A percentile compares a stretch with the other conserved stretches of the same genome.
Evolutionary conservation across 2,113 vertebrate species (phyloP).

Genomic region (Illadopsis cleaveri): DNA sequence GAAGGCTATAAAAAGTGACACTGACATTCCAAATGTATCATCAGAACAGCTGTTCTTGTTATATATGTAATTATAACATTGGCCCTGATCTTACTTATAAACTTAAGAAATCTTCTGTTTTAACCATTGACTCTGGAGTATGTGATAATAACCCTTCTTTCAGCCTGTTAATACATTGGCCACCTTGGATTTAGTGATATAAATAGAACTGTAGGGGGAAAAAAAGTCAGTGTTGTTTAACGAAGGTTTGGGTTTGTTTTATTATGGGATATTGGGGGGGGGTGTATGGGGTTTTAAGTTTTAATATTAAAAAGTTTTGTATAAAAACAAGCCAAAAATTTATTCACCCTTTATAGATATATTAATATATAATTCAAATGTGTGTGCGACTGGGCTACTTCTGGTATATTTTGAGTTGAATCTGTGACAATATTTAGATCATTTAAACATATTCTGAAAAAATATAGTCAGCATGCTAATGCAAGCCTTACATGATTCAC

Average conservation of each 20-base stretch:
- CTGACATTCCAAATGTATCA: constrained; percentile 61
- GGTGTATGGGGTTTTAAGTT: constrained; percentile 48
- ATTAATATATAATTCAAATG: constrained; percentile 34
- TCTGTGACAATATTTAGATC: constrained; percentile 43
- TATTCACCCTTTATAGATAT: constrained; percentile 63
- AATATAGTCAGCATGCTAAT: constrained; percentile 42
- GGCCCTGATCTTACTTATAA: constrained; percentile 44
- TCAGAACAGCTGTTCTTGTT: constrained; percentile 41
- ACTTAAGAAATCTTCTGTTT: constrained; percentile 49
- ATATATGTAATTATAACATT: constrained; percentile 26
- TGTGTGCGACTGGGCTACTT: constrained; percentile 40
- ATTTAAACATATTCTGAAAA: constrained; percentile 60
- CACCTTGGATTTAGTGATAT: constrained; percentile 28
- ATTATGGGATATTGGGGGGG: constrained; percentile 3
- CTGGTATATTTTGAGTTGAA: constrained; percentile 48
- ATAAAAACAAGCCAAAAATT: constrained; percentile 56
- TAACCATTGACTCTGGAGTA: background rate
- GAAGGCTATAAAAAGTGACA: constrained; percentile 63
- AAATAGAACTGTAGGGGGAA: background rate
- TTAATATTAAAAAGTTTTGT: constrained; percentile 32
- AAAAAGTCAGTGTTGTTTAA: constrained; percentile 3
- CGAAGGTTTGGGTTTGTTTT: background rate
- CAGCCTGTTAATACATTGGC: constrained; percentile 50
- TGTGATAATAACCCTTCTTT: constrained; percentile 48
- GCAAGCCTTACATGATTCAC: constrained; percentile 63